Conservation (phyloP, 1,140 invertebrate species). For the Drosophila ohnishii region DNA sequence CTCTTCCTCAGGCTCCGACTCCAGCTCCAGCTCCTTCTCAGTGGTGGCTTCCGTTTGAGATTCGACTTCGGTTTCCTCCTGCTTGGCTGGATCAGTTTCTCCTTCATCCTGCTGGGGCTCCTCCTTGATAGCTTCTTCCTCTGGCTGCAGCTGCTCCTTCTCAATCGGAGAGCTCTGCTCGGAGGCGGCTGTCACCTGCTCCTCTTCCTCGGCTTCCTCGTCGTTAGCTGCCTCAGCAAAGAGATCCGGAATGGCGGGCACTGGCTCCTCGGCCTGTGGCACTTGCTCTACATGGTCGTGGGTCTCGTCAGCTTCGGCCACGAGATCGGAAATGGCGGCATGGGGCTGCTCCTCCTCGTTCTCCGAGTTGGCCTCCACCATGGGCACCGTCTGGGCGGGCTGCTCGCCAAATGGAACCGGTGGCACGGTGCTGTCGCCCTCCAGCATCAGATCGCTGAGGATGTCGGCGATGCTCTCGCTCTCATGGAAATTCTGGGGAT, state of each 20-base stretch:
- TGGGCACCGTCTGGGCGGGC: slow-evolving; percentile 56
- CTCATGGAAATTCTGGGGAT: slow-evolving; percentile 70
- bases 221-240: slow-evolving; percentile 44
- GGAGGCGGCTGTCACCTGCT: slow-evolving; percentile 14
- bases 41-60: slow-evolving; percentile 22
- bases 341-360: slow-evolving; percentile 37
- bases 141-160: background rate
- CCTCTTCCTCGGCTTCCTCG: slow-evolving; percentile 14
- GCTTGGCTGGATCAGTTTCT: slow-evolving; percentile 2
- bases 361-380: slow-evolving; percentile 39
- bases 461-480: slow-evolving; percentile 76
- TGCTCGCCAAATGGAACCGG: slow-evolving; percentile 67
- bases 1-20: slow-evolving; percentile 43
- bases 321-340: slow-evolving; percentile 57
- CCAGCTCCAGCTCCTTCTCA: slow-evolving; percentile 20
- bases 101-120: slow-evolving; percentile 7
- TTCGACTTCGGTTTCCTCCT: slow-evolving; percentile 22
- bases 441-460: slow-evolving; percentile 73
- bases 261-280: slow-evolving; percentile 6
- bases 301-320: slow-evolving; percentile 58
- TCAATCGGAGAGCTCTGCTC: background rate
- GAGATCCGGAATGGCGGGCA: slow-evolving; percentile 27
- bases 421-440: slow-evolving; percentile 69
- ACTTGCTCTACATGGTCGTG: slow-evolving; percentile 41
- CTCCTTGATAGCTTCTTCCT: slow-evolving; percentile 35